Conservation (phyloP, 2,888 invertebrate genomes). For the Galeopsomyia nigrocyanea region DNA sequence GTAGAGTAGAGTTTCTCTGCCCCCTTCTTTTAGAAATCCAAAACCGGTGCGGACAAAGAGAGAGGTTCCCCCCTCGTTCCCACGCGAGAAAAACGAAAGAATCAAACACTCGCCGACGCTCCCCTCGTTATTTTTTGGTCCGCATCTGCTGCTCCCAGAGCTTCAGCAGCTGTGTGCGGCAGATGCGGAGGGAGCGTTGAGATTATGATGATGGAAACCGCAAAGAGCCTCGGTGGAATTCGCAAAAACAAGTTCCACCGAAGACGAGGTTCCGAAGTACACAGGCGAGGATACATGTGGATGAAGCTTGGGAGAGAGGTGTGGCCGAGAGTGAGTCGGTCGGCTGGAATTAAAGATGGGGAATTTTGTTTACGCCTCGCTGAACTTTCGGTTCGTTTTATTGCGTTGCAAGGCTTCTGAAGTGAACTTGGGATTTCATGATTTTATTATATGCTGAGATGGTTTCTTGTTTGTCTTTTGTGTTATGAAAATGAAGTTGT, state of each 20-base stretch:
- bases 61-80: background rate
- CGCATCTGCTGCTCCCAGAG: slow-evolving; percentile 57
- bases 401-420: slow-evolving; percentile 13
- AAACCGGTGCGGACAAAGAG: slow-evolving; percentile 23
- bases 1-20: slow-evolving; percentile 36
- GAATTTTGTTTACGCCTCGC: background rate
- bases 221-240: slow-evolving; percentile 33
- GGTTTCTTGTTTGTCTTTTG: background rate
- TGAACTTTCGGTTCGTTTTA: slow-evolving; percentile 4
- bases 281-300: background rate
- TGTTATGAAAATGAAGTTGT: background rate
- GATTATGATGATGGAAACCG: slow-evolving; percentile 27
- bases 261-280: background rate
- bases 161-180: slow-evolving; percentile 58
- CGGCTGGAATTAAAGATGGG: background rate
- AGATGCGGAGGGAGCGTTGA: slow-evolving; percentile 53
- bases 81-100: slow-evolving; percentile 8
- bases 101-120: slow-evolving; percentile 38
- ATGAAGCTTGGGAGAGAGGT: background rate
- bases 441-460: background rate
- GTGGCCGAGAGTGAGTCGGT: slow-evolving; percentile 8
- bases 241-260: no score
- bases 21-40: slow-evolving; percentile 20
- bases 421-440: background rate
- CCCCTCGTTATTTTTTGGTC: slow-evolving; percentile 49